These are phyloP conservation scores for Dendrophyllia cribrosa DNA, from an alignment of 64 coral and sea anemone genomes.

Conservation along the genomic window DNA sequence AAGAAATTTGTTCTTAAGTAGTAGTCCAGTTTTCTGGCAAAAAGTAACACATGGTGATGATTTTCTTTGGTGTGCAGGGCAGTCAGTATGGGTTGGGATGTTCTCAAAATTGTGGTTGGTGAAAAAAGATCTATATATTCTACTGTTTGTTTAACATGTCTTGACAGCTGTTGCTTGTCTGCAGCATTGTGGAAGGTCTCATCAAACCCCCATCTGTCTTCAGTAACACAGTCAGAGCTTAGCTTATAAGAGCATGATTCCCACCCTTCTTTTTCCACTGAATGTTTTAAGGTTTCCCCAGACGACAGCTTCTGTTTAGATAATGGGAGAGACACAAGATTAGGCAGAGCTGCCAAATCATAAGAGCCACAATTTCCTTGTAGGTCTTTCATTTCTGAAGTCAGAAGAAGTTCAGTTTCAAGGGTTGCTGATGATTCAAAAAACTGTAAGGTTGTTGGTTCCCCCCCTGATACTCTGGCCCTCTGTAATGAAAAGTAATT, in stretches of 20 bases:
- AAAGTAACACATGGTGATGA: background rate
- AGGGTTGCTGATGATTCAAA: slow-evolving; percentile 42
- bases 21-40: slow-evolving; percentile 1
- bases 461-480: slow-evolving; percentile 43
- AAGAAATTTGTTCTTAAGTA: slow-evolving; percentile 24
- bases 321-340: slow-evolving; percentile 50
- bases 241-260: slow-evolving; percentile 5
- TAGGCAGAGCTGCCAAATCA: slow-evolving; percentile 26
- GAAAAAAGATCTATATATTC: slow-evolving; percentile 39
- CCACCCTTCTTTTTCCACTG: slow-evolving; percentile 39
- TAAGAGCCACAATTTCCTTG: slow-evolving; percentile 48
- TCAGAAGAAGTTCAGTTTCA: slow-evolving; percentile 25
- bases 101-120: slow-evolving; percentile 1
- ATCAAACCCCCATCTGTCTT: background rate
- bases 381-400: slow-evolving; percentile 46
- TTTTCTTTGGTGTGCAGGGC: slow-evolving; percentile 23
- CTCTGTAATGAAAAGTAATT: slow-evolving; percentile 61
- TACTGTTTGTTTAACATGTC: slow-evolving; percentile 54
- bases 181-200: slow-evolving; percentile 13
- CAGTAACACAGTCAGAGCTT: background rate
- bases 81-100: slow-evolving; percentile 35
- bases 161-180: slow-evolving; percentile 23
- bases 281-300: background rate
- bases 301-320: slow-evolving; percentile 28
- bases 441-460: slow-evolving; percentile 59